phyloP scores from a whole-genome alignment of 2,797 vertebrate species.

The Geotrypetes seraphini region DNA sequence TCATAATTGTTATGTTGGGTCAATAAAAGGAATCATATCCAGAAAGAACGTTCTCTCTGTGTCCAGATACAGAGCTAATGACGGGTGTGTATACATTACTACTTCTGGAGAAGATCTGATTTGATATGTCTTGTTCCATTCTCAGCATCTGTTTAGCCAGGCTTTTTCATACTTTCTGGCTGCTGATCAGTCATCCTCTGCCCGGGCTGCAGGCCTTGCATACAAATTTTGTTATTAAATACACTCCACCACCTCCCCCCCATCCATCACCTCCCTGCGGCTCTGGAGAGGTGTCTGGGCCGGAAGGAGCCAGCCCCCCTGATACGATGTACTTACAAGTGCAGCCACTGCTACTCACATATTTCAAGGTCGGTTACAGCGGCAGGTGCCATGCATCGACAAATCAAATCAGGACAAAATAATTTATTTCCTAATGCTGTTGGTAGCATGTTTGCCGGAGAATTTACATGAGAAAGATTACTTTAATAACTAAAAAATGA shows the following conservation, averaged over 20 bases:
- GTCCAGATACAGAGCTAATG: no score
- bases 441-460: constrained; percentile 57
- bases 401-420: constrained; percentile 82
- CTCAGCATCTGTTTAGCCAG: constrained; percentile 73
- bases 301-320: constrained; percentile 21
- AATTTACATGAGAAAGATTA: constrained; percentile 83
- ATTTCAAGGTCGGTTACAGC: constrained; percentile 78
- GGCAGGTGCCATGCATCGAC: constrained; percentile 68
- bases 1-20: no score
- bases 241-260: constrained; percentile 40
- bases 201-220: constrained; percentile 61
- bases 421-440: constrained; percentile 77
- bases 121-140: constrained; percentile 81
- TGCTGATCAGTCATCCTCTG: constrained; percentile 83
- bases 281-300: constrained; percentile 22
- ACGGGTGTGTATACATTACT: constrained; percentile 59
- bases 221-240: constrained; percentile 72
- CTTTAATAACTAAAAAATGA: constrained; percentile 85
- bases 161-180: constrained; percentile 79
- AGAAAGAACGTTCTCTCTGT: no score
- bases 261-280: constrained; percentile 35
- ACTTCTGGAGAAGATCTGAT: constrained; percentile 74
- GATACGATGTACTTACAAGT: constrained; percentile 53
- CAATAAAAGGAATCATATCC: no score
- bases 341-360: constrained; percentile 66